These are phyloP conservation scores for Tortricodes alternella DNA, from an alignment of 2,888 invertebrate species.

Conservation along the genomic window DNA sequence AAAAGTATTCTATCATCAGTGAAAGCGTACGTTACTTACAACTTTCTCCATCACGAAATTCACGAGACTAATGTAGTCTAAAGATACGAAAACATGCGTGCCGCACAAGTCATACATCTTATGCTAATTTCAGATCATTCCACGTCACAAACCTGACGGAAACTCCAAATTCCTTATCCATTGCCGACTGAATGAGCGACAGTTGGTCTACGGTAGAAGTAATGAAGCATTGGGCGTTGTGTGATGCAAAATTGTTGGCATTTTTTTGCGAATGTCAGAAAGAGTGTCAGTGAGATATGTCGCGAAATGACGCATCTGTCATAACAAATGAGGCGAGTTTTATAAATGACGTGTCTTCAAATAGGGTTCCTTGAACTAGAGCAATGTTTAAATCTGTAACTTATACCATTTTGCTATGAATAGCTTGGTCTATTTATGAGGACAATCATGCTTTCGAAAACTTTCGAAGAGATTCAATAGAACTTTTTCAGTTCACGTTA, in stretches of 20 bases:
- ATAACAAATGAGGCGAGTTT: conserved; percentile 12
- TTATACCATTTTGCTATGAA: not conserved
- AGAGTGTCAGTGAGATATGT: conserved; percentile 3
- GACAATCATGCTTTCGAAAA: too few relatives aligned
- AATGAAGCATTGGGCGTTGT: not conserved
- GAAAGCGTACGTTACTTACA: not conserved
- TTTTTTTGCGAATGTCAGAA: conserved; percentile 3
- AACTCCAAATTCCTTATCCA: not conserved
- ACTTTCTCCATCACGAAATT: not conserved
- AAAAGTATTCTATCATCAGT: too few relatives aligned
- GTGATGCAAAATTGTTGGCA: not conserved
- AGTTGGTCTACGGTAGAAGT: too few relatives aligned
- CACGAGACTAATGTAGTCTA: conserved; percentile 3
- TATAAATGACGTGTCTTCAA: not conserved
- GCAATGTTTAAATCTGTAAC: not conserved
- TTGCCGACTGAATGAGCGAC: not conserved
- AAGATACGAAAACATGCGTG: not conserved
- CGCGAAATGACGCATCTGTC: conserved; percentile 15
- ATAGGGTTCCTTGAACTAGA: not conserved
- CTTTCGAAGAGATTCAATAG: too few relatives aligned
- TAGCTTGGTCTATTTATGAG: not conserved
- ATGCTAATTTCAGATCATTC: conserved; percentile 4
- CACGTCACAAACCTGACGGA: not conserved
- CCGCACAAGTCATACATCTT: conserved; percentile 6
- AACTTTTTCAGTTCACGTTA: too few relatives aligned